phyloP scores from a whole-genome alignment of 2,113 vertebrate species.

The Aegotheles bennettii region DNA sequence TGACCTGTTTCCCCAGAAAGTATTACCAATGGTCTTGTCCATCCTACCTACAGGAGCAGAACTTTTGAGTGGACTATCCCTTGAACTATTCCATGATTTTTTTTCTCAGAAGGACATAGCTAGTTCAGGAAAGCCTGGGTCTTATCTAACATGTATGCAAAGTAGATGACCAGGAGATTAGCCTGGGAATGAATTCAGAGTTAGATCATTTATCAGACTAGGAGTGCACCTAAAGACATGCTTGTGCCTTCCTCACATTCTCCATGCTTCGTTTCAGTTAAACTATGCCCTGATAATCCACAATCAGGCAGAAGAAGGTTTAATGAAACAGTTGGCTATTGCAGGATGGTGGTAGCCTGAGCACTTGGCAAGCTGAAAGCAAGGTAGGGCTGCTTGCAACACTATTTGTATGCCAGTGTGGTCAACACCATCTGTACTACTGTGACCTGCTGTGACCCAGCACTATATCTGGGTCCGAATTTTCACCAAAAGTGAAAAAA shows the following conservation, averaged over 20 bases:
- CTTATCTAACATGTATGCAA: background rate
- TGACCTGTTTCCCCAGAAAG: background rate
- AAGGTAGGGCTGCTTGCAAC: background rate
- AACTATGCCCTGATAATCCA: background rate
- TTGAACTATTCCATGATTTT: background rate
- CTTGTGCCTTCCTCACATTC: background rate
- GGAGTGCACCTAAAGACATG: background rate
- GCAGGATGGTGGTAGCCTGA: background rate
- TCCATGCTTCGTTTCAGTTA: background rate
- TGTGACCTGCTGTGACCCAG: background rate
- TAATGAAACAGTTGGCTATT: background rate
- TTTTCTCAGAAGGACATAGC: background rate
- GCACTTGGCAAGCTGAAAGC: background rate
- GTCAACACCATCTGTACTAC: background rate
- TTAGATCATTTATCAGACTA: background rate
- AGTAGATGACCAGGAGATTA: background rate
- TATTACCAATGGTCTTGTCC: background rate
- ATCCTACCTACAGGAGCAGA: background rate
- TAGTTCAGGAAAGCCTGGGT: background rate
- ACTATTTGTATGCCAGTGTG: background rate
- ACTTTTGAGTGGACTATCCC: background rate
- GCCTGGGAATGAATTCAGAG: background rate
- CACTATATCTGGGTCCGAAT: slow-evolving; percentile 1
- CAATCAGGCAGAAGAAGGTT: background rate
- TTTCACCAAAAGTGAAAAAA: background rate